Percentiles rank a stretch among this genome's conserved stretches.
Evolutionary conservation across 2,888 invertebrate species (phyloP).

Genomic region (Luperina nickerlii): DNA sequence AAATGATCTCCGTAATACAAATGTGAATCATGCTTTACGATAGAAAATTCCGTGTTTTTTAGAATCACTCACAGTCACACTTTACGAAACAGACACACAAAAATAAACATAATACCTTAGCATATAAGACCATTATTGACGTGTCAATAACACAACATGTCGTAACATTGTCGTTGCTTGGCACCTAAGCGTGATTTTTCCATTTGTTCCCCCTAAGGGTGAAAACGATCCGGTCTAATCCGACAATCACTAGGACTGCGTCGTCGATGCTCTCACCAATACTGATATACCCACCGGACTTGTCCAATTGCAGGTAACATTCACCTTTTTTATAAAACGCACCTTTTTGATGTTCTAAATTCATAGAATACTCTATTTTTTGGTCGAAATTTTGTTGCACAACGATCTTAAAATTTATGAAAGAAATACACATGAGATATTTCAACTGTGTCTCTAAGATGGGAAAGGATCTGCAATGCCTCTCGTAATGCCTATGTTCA

Average conservation of each 20-base stretch:
- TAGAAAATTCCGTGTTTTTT: conserved; percentile 26
- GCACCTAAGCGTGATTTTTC: conserved; percentile 87
- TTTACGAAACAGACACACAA: conserved; percentile 41
- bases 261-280: conserved; percentile 90
- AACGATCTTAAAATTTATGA: background rate
- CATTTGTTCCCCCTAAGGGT: conserved; percentile 86
- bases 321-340: conserved; percentile 63
- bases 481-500: background rate
- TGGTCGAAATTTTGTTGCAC: conserved; percentile 24
- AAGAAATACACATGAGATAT: background rate
- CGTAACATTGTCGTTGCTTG: conserved; percentile 81
- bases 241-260: conserved; percentile 89
- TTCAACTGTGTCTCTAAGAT: background rate
- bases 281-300: conserved; percentile 90
- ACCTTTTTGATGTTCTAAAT: conserved; percentile 62
- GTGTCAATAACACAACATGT: conserved; percentile 69
- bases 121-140: conserved; percentile 41
- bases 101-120: conserved; percentile 42
- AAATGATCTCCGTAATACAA: background rate
- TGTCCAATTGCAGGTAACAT: conserved; percentile 88
- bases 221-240: conserved; percentile 90
- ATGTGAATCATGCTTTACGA: background rate
- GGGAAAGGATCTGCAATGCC: background rate
- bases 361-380: conserved; percentile 72
- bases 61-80: conserved; percentile 51